Evolutionary conservation across 2,113 vertebrate species (phyloP), one percentile per base, ranked within the genome.

Genomic region (Microcebus ravelobensis): DNA sequence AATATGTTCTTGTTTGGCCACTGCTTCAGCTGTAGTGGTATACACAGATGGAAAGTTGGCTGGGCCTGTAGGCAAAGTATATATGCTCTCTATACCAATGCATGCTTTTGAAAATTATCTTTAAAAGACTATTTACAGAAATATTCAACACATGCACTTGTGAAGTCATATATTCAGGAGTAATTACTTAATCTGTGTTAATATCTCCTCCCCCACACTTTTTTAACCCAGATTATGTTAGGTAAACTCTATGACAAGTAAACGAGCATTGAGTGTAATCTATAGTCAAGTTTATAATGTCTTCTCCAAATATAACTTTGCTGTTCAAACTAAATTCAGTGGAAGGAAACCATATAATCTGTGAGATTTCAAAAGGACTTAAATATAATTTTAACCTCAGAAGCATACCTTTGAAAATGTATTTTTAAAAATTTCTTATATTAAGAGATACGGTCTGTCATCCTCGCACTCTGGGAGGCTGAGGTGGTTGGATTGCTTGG

Each of bases 101-200:
- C 15, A 39, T 81, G 36, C 6, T 94, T 93, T 91, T 67, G 63
- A 87, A 94, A 87, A 83, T 63, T 12, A 57, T 68, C 68, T 88
- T 88, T 76, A 76, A 84, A 83, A 86, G 21, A 17, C n/a, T 52
- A 39, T 74, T 90, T 86, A 57, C 52, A 55, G 17, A 55, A 55
- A 55, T 17, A 55, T 55, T 55, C 42, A 88, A 71, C 31, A 68
- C 5, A 80, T 20, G 36, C n/a, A 79, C 55, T 84, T 84, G 14
- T 88, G 25, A 92, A 25, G 31, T 45, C 48, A 88, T n/a, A 73
- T 4, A 12, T 95, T 77, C 55, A 77, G 34, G 68, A 88, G 71
- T 31, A 59, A 88, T 88, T 91, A 68, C 82, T 55, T 18, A 18
- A 55, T 55, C 17, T 55, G 18, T 55, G 52, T 55, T 55, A 74